A percentile compares a stretch with the other conserved stretches of the same genome.
Conservation (phyloP, 2,113 vertebrate genomes). For the Cisticola juncidis region DNA sequence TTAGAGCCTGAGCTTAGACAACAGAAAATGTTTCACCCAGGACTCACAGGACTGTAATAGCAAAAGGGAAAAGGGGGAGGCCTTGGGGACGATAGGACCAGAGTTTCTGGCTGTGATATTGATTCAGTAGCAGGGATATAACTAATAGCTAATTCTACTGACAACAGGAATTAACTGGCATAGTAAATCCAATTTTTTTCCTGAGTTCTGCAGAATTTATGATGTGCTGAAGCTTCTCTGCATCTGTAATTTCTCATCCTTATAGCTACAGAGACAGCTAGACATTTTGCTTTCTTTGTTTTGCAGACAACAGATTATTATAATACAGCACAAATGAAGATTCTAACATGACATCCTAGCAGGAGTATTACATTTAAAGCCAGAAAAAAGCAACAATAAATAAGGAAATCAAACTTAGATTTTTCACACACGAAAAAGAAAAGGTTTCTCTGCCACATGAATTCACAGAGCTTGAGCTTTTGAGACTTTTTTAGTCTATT, state of each 20-base stretch:
- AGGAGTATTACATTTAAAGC: not conserved
- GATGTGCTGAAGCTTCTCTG: not conserved
- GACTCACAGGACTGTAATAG: not conserved
- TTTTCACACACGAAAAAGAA: not conserved
- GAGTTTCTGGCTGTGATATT: not conserved
- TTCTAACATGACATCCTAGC: not conserved
- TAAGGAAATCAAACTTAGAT: not conserved
- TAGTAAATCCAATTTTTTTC: not conserved
- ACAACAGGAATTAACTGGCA: not conserved
- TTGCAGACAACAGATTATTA: not conserved
- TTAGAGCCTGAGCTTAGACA: conserved; percentile 1
- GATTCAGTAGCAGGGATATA: not conserved
- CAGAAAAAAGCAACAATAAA: not conserved
- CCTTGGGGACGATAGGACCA: not conserved
- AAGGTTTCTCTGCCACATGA: not conserved
- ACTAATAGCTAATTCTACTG: not conserved
- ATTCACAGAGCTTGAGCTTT: not conserved
- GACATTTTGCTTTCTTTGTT: not conserved
- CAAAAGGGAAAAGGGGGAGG: not conserved
- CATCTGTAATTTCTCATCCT: not conserved
- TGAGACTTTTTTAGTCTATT: not conserved
- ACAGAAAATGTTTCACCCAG: not conserved
- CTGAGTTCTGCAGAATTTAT: not conserved
- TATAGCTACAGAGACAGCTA: not conserved
- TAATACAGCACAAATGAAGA: not conserved